Evolutionary conservation across 1,140 invertebrate genomes (phyloP), one percentile per base, ranked within the genome.

Genomic region (Vanessa atalanta): DNA sequence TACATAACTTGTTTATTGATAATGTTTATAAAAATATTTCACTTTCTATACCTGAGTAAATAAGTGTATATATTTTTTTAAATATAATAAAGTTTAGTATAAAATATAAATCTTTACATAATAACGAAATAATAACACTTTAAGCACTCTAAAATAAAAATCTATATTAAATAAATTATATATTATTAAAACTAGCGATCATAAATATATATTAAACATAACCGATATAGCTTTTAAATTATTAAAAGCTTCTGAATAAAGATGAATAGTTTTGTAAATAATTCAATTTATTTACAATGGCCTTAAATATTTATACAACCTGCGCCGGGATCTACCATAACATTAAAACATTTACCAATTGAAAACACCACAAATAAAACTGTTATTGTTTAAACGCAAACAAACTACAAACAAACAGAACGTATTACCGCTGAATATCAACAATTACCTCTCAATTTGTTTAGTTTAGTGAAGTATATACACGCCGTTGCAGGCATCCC

Each of bases 371-470:
- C 53, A 67, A 67, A 53, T 67, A 67, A 67, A 55, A 67, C 65
- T 23, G 26, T 66, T 66, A 50, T 47, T 47, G 31, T 66, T 37
- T 31, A 14, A 67, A 67, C 50, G 37, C 65, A 57, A 20, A 68
- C 66, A 68, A 65, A 72, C 51, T 57, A 23, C 63, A 60, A 60
- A 76, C 72, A 78, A 76, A 83, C 83, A 80, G 79, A 82, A 83
- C 73, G 80, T 81, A 84, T 83, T 79, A 80, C 79, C 67, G 64
- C 73, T 76, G 80, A 83, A 84, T 81, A 85, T 84, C 77, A 80
- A 80, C 82, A 84, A 90, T 90, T 89, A 87, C 86, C 86, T 87
- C 88, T 90, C 88, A 88, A 92, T 92, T 92, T 89, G 88, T 87
- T 90, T 88, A 88, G 87, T 89, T 89, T 86, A 84, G 83, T 84